Evolutionary conservation across 2,113 vertebrate genomes (phyloP), one percentile per base, ranked within the genome.

Genomic region (Tapirus terrestris): DNA sequence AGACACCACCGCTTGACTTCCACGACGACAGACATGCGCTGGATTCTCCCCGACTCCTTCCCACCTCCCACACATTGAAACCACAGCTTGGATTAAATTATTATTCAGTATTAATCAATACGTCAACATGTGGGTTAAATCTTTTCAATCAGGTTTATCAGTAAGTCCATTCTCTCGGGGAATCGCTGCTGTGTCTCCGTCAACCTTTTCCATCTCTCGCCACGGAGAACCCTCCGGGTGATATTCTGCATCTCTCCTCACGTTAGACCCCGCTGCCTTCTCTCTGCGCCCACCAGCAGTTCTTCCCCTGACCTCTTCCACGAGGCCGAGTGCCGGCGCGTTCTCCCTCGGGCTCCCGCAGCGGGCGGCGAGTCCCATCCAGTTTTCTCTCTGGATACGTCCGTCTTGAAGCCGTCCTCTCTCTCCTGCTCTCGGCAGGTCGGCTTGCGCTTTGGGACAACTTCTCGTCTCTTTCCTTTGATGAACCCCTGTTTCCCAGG

Each of bases 21-120:
- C 0, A 8, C 0, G 0, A 0, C 0, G 43, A 11, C 17, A 56
- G 79, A n/a, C 0, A 0, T 0, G 8, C 4, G 0, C 2, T 6
- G 70, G 17, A 7, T 58, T 25, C 70, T 48, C 68, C 25, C 25
- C 23, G 0, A 23, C 2, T 1, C 1, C 25, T 12, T 53, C 25
- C 20, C 31, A 2, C 12, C 56, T 3, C 45, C 27, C 53, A 0
- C 0, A 4, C 0, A 4, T 29, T 9, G 45, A 11, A 31, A 4
- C 2, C 61, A 6, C 21, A 2, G 0, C 25, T 75, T 6, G 16
- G 43, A 3, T 56, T 53, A 51, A 10, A 11, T 60, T 18, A 33
- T 27, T 53, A 21, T 33, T 61, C 43, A 14, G 11, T 31, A 31
- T 48, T 60, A 36, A 43, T 75, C 80, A 6, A 18, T 18, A 45